Evolutionary conservation across 92 coral and sea anemone genomes (phyloP), one percentile per base, ranked within the genome.

Genomic region (Paragorgia papillata): DNA sequence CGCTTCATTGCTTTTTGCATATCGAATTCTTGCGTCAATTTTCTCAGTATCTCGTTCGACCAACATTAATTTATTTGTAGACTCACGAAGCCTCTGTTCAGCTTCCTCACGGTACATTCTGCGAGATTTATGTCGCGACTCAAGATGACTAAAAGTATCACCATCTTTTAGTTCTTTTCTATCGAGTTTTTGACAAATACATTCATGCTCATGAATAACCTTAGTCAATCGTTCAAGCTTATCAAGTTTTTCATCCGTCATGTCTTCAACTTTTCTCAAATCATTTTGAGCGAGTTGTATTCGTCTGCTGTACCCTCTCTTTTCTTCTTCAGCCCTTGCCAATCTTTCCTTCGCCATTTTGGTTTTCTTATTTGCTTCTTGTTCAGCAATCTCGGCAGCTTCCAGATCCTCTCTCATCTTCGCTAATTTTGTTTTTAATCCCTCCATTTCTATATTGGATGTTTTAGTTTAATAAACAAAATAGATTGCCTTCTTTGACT

Each of bases 91-190:
- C 18, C 59, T 46, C 48, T 68, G 75, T 3, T 44, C 75, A 8
- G 58, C 75, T 19, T 68, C 75, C 17, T 68, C 37, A 18, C 24
- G 37, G 17, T 2, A 27, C 1, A 46, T 28, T 26, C n/a, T 46
- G 26, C 58, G 58, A 19, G 75, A 68, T 28, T 48, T 68, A 21
- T 68, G 35, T 35, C 58, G 32, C 21, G 75, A 68, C 29, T 68
- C 75, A 24, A 68, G 54, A 43, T 68, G 37, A 9, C 17, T 28
- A 0, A 68, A 46, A 3, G 59, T 48, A 21, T 29, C 32, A 7
- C 48, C 75, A 20, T 68, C 75, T 27, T 27, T 68, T 59, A 68
- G 21, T 30, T 68, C 75, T 49, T 46, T 68, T 9, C 75, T 54
- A 19, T 68, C 75, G 0, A 68, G n/a, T 15, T 48, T 32, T 18